Percentiles rank a stretch among this genome's conserved stretches.
phyloP scores from a whole-genome alignment of 2,113 vertebrate species.

The Zosterops japonicus region DNA sequence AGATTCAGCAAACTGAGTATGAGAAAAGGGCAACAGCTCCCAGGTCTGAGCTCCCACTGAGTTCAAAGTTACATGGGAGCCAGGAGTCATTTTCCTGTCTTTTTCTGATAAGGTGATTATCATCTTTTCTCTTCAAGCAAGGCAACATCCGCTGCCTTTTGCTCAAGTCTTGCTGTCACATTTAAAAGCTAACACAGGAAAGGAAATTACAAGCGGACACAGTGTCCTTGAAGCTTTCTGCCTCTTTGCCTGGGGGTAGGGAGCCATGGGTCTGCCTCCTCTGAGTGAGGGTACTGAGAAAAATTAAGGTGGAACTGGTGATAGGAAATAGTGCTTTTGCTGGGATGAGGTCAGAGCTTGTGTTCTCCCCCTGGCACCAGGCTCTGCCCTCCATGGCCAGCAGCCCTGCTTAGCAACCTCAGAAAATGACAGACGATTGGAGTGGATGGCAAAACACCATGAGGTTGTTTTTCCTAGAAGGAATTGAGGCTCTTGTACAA shows the following conservation, averaged over 20 bases:
- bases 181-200: neutral
- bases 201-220: neutral
- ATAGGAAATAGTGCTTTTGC: neutral
- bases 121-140: neutral
- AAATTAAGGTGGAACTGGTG: neutral
- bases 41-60: neutral
- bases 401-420: neutral
- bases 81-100: conserved; percentile 1
- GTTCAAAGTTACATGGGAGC: neutral
- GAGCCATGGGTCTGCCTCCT: neutral
- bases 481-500: neutral
- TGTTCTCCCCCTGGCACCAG: neutral
- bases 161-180: neutral
- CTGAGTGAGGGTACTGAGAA: neutral
- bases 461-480: neutral
- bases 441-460: neutral
- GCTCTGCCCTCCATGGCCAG: neutral
- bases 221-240: neutral
- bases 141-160: neutral
- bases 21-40: neutral
- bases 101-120: conserved; percentile 35
- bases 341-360: neutral
- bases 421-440: neutral
- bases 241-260: neutral
- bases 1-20: neutral